Evolutionary conservation across 2,888 invertebrate genomes (phyloP).

Genomic region (Apotomis capreana): DNA sequence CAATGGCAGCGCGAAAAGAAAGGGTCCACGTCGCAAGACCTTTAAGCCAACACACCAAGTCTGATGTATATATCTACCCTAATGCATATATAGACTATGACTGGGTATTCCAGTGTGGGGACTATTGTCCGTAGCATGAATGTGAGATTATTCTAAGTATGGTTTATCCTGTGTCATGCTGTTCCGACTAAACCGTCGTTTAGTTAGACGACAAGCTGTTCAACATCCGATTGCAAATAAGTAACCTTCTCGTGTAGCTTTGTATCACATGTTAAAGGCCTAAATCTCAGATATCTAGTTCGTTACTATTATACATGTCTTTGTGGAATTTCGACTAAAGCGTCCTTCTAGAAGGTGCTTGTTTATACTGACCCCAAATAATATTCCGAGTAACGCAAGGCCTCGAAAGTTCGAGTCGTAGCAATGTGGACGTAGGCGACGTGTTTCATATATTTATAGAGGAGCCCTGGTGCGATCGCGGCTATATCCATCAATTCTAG

Average conservation of each 20-base stretch:
- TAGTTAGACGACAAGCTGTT: conserved; percentile 33
- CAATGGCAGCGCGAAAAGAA: conserved; percentile 94
- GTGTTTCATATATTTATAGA: conserved; percentile 54
- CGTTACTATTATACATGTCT: conserved; percentile 16
- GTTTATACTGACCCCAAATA: conserved; percentile 35
- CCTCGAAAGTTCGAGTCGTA: conserved; percentile 27
- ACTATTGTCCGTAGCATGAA: conserved; percentile 77
- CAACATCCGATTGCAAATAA: conserved; percentile 30
- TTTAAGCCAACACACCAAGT: conserved; percentile 69
- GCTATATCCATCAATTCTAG: conserved; percentile 59
- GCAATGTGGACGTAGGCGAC: conserved; percentile 31
- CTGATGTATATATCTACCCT: conserved; percentile 76
- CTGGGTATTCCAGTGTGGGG: conserved; percentile 68
- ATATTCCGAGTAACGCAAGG: conserved; percentile 29
- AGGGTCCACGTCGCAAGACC: conserved; percentile 70
- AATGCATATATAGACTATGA: conserved; percentile 70
- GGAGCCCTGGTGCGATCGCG: conserved; percentile 52
- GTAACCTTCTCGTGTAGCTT: conserved; percentile 32
- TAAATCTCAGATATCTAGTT: conserved; percentile 44
- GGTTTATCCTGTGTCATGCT: conserved; percentile 41
- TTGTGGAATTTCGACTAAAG: conserved; percentile 20
- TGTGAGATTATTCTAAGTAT: conserved; percentile 77
- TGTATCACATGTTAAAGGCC: conserved; percentile 47
- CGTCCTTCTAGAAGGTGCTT: conserved; percentile 29
- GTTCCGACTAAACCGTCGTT: conserved; percentile 39